Percentiles rank a stretch among this genome's conserved stretches.
phyloP scores from a whole-genome alignment of 2,797 vertebrate genomes.

The Hafferia zeledoni region DNA sequence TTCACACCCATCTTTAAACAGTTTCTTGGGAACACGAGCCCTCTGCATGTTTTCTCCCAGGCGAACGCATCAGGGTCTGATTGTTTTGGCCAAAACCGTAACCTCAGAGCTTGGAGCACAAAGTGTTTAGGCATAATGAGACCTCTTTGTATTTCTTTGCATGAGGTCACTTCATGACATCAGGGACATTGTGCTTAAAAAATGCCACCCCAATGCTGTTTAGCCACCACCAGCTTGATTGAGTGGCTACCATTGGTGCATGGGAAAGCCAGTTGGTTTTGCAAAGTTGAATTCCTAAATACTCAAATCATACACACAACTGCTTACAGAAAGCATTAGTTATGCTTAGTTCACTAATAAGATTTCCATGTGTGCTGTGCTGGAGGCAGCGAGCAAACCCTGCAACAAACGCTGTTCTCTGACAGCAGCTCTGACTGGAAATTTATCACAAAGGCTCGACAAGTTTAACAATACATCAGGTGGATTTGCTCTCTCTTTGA shows the following conservation, averaged over 20 bases:
- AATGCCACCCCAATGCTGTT: background rate
- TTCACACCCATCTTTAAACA: background rate
- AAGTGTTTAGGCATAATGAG: background rate
- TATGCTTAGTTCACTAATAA: slow-evolving; percentile 20
- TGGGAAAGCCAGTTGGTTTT: background rate
- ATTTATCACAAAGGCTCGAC: slow-evolving; percentile 19
- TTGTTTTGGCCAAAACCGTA: background rate
- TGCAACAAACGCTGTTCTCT: background rate
- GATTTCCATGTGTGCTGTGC: background rate
- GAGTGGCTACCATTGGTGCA: background rate
- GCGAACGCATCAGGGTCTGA: background rate
- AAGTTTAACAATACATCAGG: slow-evolving; percentile 33
- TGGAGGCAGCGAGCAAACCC: background rate
- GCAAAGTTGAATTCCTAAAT: slow-evolving; percentile 9
- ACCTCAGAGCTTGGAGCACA: background rate
- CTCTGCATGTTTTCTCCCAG: background rate
- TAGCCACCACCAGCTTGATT: background rate
- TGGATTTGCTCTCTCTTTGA: slow-evolving; percentile 36
- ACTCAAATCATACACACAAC: background rate
- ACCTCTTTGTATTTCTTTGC: background rate
- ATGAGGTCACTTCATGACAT: background rate
- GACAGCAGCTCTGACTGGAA: background rate
- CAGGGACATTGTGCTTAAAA: background rate
- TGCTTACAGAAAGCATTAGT: background rate
- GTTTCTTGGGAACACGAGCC: background rate